Conservation (phyloP, 30 jellyfish, hydroid and myxozoan species). For the Calvadosia cruxmelitensis region DNA sequence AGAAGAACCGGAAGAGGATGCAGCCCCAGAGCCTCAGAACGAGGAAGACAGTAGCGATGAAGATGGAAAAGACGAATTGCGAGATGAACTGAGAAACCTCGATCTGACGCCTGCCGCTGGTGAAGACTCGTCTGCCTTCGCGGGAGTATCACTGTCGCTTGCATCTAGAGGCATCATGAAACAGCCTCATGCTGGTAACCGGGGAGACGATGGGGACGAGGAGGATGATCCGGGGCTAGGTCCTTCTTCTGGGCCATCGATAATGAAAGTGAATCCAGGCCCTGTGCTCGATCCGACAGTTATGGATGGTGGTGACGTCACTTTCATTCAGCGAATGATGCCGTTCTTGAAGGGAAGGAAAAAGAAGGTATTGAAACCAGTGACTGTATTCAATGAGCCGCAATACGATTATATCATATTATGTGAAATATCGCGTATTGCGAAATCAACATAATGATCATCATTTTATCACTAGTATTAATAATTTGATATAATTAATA, state of each 20-base stretch:
- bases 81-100: conserved; percentile 30
- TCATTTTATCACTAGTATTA: too few species aligned
- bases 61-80: conserved; percentile 75
- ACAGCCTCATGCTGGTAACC: too few species aligned
- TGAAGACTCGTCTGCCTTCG: conserved; percentile 35
- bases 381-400: too few species aligned
- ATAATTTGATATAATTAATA: too few species aligned
- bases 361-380: conserved; percentile 60
- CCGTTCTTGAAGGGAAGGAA: conserved; percentile 67
- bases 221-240: not conserved
- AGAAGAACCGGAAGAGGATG: conserved; percentile 3
- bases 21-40: conserved; percentile 28
- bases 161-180: conserved; percentile 63
- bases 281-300: conserved; percentile 89
- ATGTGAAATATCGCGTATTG: too few species aligned
- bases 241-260: not conserved
- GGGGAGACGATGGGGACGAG: not conserved
- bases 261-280: conserved; percentile 3
- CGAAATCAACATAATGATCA: too few species aligned
- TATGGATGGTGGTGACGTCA: conserved; percentile 59
- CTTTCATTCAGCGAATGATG: conserved; percentile 41
- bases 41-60: conserved; percentile 20
- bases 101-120: not conserved
- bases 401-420: too few species aligned
- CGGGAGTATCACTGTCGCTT: conserved; percentile 53